Conservation (phyloP, 2,888 invertebrate species). For the Apamea anceps region DNA sequence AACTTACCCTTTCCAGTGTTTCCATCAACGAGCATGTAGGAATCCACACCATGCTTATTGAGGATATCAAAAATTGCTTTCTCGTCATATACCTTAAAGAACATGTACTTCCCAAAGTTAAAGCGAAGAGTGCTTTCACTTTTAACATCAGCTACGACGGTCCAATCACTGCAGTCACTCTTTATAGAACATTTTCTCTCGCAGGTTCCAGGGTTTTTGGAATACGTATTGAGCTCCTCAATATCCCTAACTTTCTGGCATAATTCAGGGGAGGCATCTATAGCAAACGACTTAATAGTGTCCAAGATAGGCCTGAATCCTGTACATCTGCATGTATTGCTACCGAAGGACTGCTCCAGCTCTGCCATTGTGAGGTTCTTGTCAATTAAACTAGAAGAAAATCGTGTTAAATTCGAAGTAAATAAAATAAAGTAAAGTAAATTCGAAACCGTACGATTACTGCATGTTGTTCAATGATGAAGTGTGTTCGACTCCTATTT, state of each 20-base stretch:
- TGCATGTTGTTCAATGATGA: not conserved
- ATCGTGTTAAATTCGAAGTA: no score
- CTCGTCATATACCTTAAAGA: constrained; percentile 86
- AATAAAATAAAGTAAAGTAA: no score
- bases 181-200: constrained; percentile 76
- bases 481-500: no score
- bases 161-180: constrained; percentile 78
- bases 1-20: constrained; percentile 93
- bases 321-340: constrained; percentile 95
- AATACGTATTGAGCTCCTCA: constrained; percentile 79
- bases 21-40: constrained; percentile 92
- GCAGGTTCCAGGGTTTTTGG: constrained; percentile 71
- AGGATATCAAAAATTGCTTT: constrained; percentile 87
- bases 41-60: constrained; percentile 79
- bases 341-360: constrained; percentile 93
- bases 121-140: constrained; percentile 81
- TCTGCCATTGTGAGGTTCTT: constrained; percentile 91
- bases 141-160: constrained; percentile 70
- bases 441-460: no score
- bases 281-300: constrained; percentile 93
- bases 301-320: constrained; percentile 95
- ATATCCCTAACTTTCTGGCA: constrained; percentile 86
- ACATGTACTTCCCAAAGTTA: constrained; percentile 85
- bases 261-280: constrained; percentile 90
- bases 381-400: constrained; percentile 83